Base-by-base conservation (phyloP, 2,797 vertebrate genomes). In the Aotus griseimembra region DNA sequence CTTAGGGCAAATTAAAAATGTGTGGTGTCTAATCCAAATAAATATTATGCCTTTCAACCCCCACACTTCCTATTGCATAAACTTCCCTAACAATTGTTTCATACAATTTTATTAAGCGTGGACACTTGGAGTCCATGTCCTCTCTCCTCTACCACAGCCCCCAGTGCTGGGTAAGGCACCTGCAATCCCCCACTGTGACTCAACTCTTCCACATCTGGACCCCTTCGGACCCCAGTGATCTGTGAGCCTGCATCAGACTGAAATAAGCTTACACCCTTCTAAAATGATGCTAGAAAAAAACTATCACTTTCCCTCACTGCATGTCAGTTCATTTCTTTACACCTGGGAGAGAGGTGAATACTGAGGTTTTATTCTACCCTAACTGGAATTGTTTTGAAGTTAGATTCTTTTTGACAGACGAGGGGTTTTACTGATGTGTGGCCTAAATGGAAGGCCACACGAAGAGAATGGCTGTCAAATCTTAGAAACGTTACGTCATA, bases 1-100 rank as follows among this genome's bases (percentile, higher is more conserved):
- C 98, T 98, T 80, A 92, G 96, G 98, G 98, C 97, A 97, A 98
- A 97, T 98, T 98, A 97, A 91, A 98, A 96, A 98, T 96, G 97
- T 84, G 93, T 79, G 94, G 92, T 88, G 97, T 97, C 98, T 98
- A 97, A 98, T 98, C 97, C 97, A 98, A 98, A 97, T 95, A 98
- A 98, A 97, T 98, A 98, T 97, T 98, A 98, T 87, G 96, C 97
- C 98, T 98, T 82, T 85, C 98, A 98, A 85, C 97, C 4, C 24
- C 96, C 88, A 96, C 96, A 91, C 97, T 98, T 99, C 98, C 98
- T 98, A 19, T 98, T 98, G 97, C 97, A 90, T 12, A 96, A 98
- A 84, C n/a, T 46, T 48, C 41, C 96, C 90, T 77, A 97, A 98
- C 96, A 97, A 98, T 98, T 90, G 94, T 95, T 93, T 98, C 96